These are phyloP conservation scores for Gallinago solitaria DNA, from an alignment of 2,797 vertebrate species.

Conservation along the genomic window DNA sequence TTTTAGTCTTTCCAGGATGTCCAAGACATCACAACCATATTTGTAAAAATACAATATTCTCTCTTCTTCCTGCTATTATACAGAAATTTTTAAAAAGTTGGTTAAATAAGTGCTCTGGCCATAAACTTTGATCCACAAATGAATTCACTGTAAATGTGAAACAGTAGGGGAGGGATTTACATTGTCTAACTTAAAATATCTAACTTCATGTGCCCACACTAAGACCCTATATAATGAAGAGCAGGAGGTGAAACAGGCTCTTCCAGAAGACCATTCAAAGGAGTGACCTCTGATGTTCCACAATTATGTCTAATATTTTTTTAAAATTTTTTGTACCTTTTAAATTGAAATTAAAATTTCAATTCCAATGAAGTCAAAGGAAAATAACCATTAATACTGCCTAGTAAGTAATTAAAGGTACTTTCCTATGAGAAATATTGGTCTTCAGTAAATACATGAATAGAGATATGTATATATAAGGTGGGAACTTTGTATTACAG, in stretches of 20 bases:
- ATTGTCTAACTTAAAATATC: background rate
- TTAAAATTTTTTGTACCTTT: fast-evolving
- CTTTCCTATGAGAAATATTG: background rate
- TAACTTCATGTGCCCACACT: background rate
- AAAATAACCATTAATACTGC: background rate
- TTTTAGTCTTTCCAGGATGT: background rate
- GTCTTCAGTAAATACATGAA: background rate
- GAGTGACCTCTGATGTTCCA: background rate
- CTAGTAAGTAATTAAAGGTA: background rate
- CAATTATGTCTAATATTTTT: background rate
- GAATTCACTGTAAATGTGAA: background rate
- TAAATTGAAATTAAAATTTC: background rate
- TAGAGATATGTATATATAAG: background rate
- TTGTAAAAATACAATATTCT: constrained; percentile 10
- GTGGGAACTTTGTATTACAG: background rate
- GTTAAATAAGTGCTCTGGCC: background rate
- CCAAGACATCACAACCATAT: background rate
- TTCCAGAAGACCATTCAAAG: background rate
- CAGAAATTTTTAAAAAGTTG: background rate
- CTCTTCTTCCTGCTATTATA: background rate
- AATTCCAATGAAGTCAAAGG: background rate
- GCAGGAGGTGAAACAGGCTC: background rate
- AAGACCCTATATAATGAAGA: background rate
- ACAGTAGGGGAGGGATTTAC: background rate
- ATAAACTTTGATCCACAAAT: background rate